Evolutionary conservation across 2,113 vertebrate genomes (phyloP).

Genomic region (Coptodon bakossiorum): DNA sequence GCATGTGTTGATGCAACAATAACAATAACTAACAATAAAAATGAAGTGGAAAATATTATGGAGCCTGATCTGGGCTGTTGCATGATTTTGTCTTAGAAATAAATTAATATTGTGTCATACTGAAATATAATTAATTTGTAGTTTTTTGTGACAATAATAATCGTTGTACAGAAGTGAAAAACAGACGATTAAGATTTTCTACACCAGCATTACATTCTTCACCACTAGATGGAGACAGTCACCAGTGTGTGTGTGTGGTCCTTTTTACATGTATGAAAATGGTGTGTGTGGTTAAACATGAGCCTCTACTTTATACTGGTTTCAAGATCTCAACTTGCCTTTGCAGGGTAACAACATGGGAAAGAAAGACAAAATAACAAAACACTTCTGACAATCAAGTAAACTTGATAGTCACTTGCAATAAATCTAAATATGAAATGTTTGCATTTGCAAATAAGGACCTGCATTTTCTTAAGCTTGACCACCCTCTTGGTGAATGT

Average conservation of each 20-base stretch:
- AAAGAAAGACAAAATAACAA: not conserved
- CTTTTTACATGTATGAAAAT: not conserved
- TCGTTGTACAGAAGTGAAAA: not conserved
- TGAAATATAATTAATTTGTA: not conserved
- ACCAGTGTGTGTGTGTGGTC: not conserved
- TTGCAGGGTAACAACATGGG: not conserved
- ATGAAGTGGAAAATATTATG: not conserved
- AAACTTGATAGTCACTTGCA: not conserved
- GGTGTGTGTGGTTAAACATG: not conserved
- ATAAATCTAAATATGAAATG: not conserved
- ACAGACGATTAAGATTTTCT: not conserved
- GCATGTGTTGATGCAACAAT: not conserved
- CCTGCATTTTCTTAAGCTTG: not conserved
- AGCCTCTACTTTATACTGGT: not conserved
- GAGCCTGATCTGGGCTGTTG: not conserved
- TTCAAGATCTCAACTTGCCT: not conserved
- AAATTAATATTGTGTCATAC: not conserved
- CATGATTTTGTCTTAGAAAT: not conserved
- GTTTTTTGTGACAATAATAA: not conserved
- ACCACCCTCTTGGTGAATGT: not conserved
- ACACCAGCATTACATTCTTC: not conserved
- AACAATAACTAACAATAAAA: not conserved
- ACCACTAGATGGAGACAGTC: not conserved
- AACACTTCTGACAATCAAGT: not conserved
- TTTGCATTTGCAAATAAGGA: not conserved